These are phyloP conservation scores for Plectrocnemia conspersa DNA, from an alignment of 1,140 invertebrate genomes.

Conservation along the genomic window DNA sequence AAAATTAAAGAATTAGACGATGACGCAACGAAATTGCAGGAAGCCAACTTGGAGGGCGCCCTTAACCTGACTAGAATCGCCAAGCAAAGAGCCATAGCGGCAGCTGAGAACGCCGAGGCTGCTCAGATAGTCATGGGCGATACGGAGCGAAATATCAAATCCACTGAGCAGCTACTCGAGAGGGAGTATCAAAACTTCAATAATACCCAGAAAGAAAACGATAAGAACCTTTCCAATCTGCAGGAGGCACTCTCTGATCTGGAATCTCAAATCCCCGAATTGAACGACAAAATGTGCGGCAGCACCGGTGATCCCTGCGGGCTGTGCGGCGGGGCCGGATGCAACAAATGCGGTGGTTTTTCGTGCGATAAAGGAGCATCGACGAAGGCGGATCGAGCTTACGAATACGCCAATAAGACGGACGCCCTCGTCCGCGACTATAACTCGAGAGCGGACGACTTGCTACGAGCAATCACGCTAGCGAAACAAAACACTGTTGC, in stretches of 20 bases:
- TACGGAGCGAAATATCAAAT: conserved; percentile 75
- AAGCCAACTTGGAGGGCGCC: conserved; percentile 92
- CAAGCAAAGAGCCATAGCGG: conserved; percentile 65
- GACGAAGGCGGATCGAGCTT: conserved; percentile 77
- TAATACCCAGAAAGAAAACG: conserved; percentile 64
- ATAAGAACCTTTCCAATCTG: conserved; percentile 61
- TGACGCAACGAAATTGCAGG: conserved; percentile 87
- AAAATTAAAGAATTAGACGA: conserved; percentile 71
- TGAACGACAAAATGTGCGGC: conserved; percentile 90
- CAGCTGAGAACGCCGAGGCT: conserved; percentile 63
- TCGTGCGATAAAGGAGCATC: conserved; percentile 87
- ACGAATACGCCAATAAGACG: conserved; percentile 79
- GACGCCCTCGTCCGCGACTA: conserved; percentile 74
- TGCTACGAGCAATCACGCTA: conserved; percentile 52
- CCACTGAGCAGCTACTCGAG: conserved; percentile 74
- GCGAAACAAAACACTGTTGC: conserved; percentile 54
- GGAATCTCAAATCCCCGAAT: conserved; percentile 68
- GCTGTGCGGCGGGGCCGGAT: conserved; percentile 92
- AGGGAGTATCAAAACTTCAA: conserved; percentile 66
- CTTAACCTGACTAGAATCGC: conserved; percentile 79
- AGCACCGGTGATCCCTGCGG: conserved; percentile 82
- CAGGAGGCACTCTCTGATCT: conserved; percentile 62
- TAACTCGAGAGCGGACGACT: conserved; percentile 67
- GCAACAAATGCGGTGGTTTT: conserved; percentile 82
- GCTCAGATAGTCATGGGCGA: conserved; percentile 60